Base-by-base conservation (phyloP, 2,113 vertebrate species). In the Chaetodon trifascialis region DNA sequence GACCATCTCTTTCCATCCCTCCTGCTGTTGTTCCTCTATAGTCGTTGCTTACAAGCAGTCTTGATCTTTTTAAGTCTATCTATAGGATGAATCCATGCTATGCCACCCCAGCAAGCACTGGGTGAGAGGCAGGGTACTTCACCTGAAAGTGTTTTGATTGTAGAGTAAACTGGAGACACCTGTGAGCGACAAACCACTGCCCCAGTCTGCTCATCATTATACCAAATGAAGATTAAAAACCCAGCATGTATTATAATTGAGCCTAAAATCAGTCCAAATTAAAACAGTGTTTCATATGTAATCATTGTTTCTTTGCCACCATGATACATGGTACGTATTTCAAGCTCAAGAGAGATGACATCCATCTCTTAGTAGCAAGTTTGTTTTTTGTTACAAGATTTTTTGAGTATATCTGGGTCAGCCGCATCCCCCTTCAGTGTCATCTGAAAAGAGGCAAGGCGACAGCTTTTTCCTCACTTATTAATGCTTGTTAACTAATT, bases 401-500 rank as follows among this genome's bases (percentile, higher is more conserved):
- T 65, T 74, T 81, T 65, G 1, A 52, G 40, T 6, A 80, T 81
- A 87, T 91, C 47, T 91, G 54, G 84, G 85, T 82, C 86, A 83
- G 74, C 38, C 16, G 38, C 38, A 54, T 23, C 38, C 36, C 70
- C 14, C 60, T 23, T 83, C 73, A 75, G 17, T 90, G 90, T 93
- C 85, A 63, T 82, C 74, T 82, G 76, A 67, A 84, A 68, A 85
- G 51, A 55, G 17, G 44, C 63, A 85, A 62, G 70, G 85, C 69
- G 88, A 92, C 90, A 92, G 85, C 73, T 91, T 90, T 86, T 79
- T 59, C 42, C 70, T 94, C 17, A 88, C 67, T 89, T 90, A 94
- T 93, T 94, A 85, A 90, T 91, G 86, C 71, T 80, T 87, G 81
- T 91, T 87, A 88, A 89, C 91, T 89, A 93, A 92, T 93, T 93